Percentiles rank a stretch among this genome's conserved stretches.
phyloP scores from a whole-genome alignment of 2,888 invertebrate genomes.

The Calameuta filiformis region DNA sequence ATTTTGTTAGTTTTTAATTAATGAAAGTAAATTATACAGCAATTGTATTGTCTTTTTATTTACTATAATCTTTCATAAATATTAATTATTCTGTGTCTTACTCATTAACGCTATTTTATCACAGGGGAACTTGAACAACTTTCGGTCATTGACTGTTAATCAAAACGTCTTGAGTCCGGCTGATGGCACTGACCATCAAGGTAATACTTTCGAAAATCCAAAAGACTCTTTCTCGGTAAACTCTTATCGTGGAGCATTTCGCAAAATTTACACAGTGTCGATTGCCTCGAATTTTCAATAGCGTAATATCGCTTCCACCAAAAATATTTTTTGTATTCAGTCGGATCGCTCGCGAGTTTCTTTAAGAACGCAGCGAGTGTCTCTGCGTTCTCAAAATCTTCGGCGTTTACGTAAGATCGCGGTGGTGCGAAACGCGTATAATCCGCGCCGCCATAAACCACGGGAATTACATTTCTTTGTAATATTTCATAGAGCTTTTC shows the following conservation, averaged over 20 bases:
- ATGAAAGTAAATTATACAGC: too few species aligned
- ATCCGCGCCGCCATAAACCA: slow-evolving; percentile 75
- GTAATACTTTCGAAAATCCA: slow-evolving; percentile 17
- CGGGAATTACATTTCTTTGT: slow-evolving; percentile 72
- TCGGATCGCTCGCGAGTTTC: slow-evolving; percentile 67
- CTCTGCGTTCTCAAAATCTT: slow-evolving; percentile 68
- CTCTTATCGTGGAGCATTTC: slow-evolving; percentile 14
- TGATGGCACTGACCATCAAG: slow-evolving; percentile 5
- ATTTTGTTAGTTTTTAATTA: too few species aligned
- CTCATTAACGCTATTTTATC: too few species aligned
- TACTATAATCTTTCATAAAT: too few species aligned
- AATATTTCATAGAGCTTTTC: slow-evolving; percentile 70
- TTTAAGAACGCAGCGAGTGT: slow-evolving; percentile 68
- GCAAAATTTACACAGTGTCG: slow-evolving; percentile 19
- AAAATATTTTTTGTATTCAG: slow-evolving; percentile 71
- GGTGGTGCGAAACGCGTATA: slow-evolving; percentile 70
- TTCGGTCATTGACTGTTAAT: too few species aligned
- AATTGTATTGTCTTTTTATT: too few species aligned
- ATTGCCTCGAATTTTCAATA: slow-evolving; percentile 23
- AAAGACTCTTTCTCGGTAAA: slow-evolving; percentile 10
- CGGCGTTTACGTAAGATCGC: slow-evolving; percentile 70
- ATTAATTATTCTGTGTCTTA: too few species aligned
- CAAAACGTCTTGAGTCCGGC: neutral
- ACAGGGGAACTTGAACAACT: too few species aligned
- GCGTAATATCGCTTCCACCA: slow-evolving; percentile 67